These are phyloP conservation scores for Argyresthia goedartella DNA, from an alignment of 2,888 invertebrate species.

Conservation along the genomic window DNA sequence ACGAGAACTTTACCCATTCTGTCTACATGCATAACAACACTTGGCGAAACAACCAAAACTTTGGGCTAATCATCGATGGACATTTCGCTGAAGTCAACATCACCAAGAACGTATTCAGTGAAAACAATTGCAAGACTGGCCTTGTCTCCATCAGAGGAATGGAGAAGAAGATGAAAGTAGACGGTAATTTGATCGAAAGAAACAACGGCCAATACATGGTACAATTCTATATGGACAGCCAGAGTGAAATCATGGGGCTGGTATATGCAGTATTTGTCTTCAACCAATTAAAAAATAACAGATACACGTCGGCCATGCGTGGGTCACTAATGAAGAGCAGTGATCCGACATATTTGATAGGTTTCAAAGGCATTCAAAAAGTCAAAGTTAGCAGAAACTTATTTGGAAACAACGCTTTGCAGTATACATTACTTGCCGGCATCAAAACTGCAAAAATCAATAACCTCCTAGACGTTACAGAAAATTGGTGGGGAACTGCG, in stretches of 20 bases:
- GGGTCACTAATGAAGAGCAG: slow-evolving; percentile 40
- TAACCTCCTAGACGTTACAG: slow-evolving; percentile 87
- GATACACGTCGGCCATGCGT: slow-evolving; percentile 37
- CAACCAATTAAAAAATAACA: slow-evolving; percentile 84
- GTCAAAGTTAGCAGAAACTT: slow-evolving; percentile 91
- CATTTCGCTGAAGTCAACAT: slow-evolving; percentile 94
- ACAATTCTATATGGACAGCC: slow-evolving; percentile 90
- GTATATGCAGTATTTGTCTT: slow-evolving; percentile 83
- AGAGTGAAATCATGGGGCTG: slow-evolving; percentile 91
- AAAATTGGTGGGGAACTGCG: slow-evolving; percentile 97
- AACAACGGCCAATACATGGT: slow-evolving; percentile 89
- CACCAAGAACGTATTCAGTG: slow-evolving; percentile 84
- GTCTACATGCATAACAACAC: slow-evolving; percentile 89
- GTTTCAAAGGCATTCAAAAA: slow-evolving; percentile 95
- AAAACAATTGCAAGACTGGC: slow-evolving; percentile 87
- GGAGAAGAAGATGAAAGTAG: slow-evolving; percentile 94
- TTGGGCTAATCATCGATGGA: slow-evolving; percentile 88
- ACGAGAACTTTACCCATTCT: slow-evolving; percentile 94
- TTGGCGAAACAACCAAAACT: slow-evolving; percentile 88
- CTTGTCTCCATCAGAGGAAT: slow-evolving; percentile 89
- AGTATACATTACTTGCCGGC: slow-evolving; percentile 94
- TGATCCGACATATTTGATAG: slow-evolving; percentile 86
- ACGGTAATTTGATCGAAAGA: slow-evolving; percentile 81
- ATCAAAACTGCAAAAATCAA: slow-evolving; percentile 89
- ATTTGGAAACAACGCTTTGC: slow-evolving; percentile 84